These are phyloP conservation scores for Lissocephala sabroskyi DNA, from an alignment of 2,888 invertebrate genomes.

Conservation along the genomic window DNA sequence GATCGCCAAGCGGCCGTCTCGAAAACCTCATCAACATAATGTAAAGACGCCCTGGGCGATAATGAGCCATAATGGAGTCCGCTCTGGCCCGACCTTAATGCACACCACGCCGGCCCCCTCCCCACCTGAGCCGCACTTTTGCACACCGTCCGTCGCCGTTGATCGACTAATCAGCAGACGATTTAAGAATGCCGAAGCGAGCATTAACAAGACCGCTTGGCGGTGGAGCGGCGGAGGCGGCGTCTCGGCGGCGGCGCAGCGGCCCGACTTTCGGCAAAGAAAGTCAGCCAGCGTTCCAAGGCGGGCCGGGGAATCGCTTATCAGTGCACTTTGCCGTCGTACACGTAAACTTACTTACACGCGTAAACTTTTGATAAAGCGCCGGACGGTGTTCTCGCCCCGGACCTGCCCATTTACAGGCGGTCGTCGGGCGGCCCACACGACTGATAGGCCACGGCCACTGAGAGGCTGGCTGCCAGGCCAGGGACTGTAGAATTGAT, in stretches of 20 bases:
- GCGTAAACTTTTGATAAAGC: conserved; percentile 47
- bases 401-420: no score
- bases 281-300: neutral
- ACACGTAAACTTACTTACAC: conserved; percentile 65
- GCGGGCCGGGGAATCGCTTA: conserved; percentile 24
- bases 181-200: conserved; percentile 6
- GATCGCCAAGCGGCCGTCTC: neutral
- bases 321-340: conserved; percentile 60
- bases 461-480: neutral
- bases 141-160: conserved; percentile 10
- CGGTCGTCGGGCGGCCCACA: no score
- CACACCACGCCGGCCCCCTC: neutral
- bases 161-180: conserved; percentile 52
- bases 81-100: conserved; percentile 31
- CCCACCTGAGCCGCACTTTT: no score
- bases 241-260: no score
- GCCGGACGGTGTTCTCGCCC: neutral
- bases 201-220: conserved; percentile 2
- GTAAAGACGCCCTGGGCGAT: conserved; percentile 71
- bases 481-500: conserved; percentile 43
- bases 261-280: neutral
- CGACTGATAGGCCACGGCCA: no score
- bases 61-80: conserved; percentile 72
- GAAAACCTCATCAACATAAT: conserved; percentile 70
- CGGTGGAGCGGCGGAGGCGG: neutral